Percentiles rank a stretch among this genome's conserved stretches.
Evolutionary conservation across 2,113 vertebrate species (phyloP).

Genomic region (Salvator merianae): DNA sequence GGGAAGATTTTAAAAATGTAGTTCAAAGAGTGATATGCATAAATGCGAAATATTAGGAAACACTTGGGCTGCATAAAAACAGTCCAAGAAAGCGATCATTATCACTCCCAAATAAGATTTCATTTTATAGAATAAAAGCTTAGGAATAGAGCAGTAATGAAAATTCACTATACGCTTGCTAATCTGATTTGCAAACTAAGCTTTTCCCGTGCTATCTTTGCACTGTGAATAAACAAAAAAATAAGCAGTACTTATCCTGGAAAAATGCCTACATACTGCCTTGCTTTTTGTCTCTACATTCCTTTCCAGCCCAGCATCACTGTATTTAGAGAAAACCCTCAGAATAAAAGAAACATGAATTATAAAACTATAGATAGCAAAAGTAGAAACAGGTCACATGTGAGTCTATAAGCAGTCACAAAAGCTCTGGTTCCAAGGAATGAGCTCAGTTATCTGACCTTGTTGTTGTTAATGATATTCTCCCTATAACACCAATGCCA

Average conservation of each 20-base stretch:
- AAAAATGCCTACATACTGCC: slow-evolving; percentile 51
- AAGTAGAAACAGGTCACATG: slow-evolving; percentile 32
- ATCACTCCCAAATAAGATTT: not conserved
- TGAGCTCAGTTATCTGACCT: slow-evolving; percentile 24
- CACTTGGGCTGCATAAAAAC: not conserved
- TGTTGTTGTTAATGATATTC: slow-evolving; percentile 42
- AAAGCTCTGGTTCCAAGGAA: slow-evolving; percentile 7
- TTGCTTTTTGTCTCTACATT: slow-evolving; percentile 22
- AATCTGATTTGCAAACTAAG: slow-evolving; percentile 9
- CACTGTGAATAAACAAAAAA: slow-evolving; percentile 1
- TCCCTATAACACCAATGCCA: slow-evolving; percentile 32
- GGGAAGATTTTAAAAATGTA: not conserved
- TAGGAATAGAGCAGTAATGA: not conserved
- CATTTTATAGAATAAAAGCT: not conserved
- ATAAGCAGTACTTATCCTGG: slow-evolving; percentile 26
- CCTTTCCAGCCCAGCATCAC: slow-evolving; percentile 42
- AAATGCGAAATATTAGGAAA: not conserved
- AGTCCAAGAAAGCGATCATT: not conserved
- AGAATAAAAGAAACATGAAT: slow-evolving; percentile 41
- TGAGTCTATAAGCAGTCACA: slow-evolving; percentile 31
- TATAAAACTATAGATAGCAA: slow-evolving; percentile 30
- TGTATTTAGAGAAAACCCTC: slow-evolving; percentile 39
- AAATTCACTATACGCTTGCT: not conserved
- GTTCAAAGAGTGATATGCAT: not conserved
- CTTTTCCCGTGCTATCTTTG: slow-evolving; percentile 26